phyloP scores from a whole-genome alignment of 2,797 vertebrate genomes.

The Gallinago stenura region DNA sequence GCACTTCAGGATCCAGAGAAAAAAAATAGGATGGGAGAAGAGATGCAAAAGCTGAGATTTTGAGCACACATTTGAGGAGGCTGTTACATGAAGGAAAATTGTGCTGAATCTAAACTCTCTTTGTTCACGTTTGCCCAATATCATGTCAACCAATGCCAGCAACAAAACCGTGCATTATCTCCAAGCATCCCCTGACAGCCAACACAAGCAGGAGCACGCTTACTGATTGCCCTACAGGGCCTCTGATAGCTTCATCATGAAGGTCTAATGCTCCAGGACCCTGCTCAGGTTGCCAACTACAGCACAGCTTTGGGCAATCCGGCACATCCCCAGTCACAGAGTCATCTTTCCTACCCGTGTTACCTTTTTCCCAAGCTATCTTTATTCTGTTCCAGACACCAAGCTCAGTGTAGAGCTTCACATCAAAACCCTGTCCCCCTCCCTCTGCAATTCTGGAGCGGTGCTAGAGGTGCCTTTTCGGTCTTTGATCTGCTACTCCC shows the following conservation, averaged over 20 bases:
- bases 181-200: not conserved
- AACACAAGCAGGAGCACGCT: not conserved
- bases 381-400: not conserved
- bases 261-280: not conserved
- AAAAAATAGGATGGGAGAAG: fast-evolving
- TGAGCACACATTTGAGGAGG: not conserved
- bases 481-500: not conserved
- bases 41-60: not conserved
- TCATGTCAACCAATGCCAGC: not conserved
- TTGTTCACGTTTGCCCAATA: not conserved
- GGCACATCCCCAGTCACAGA: not conserved
- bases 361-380: not conserved
- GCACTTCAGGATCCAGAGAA: not conserved
- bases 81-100: fast-evolving
- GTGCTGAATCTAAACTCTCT: not conserved
- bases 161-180: not conserved
- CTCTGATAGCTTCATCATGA: not conserved
- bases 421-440: fast-evolving
- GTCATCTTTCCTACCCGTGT: not conserved
- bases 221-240: not conserved
- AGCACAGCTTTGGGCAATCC: not conserved
- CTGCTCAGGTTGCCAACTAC: fast-evolving
- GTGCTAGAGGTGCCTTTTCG: not conserved
- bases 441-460: not conserved
- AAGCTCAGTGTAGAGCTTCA: not conserved